phyloP scores from a whole-genome alignment of 2,113 vertebrate species.

The Amazona guildingii region DNA sequence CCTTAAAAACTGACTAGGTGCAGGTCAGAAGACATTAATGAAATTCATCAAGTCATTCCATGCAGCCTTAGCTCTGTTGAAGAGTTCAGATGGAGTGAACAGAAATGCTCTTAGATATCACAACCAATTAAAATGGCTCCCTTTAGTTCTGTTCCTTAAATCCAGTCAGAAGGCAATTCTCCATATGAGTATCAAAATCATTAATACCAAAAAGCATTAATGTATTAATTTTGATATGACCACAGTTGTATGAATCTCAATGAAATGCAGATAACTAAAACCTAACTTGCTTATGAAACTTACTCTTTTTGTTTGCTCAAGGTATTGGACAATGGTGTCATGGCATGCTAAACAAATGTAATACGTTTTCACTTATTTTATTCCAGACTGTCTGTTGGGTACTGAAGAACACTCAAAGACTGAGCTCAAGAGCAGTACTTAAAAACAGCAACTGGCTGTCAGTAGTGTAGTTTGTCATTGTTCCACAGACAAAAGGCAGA shows the following conservation, averaged over 20 bases:
- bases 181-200: background rate
- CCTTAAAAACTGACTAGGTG: background rate
- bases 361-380: conserved; percentile 46
- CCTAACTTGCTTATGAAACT: background rate
- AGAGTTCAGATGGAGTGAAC: background rate
- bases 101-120: conserved; percentile 2
- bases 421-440: conserved; percentile 41
- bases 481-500: conserved; percentile 77
- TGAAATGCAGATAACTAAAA: background rate
- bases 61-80: background rate
- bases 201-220: background rate
- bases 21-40: background rate
- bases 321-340: background rate
- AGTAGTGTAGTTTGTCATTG: conserved; percentile 73
- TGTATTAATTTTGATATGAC: background rate
- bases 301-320: conserved; percentile 29
- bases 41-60: background rate
- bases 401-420: conserved; percentile 61
- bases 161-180: background rate
- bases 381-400: conserved; percentile 50
- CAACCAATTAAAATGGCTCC: background rate
- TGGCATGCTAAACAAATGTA: conserved; percentile 48
- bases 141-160: background rate
- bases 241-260: background rate
- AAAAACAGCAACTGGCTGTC: conserved; percentile 66